Conservation (phyloP, 2,113 vertebrate species). For the Phylloscopus trochilus region DNA sequence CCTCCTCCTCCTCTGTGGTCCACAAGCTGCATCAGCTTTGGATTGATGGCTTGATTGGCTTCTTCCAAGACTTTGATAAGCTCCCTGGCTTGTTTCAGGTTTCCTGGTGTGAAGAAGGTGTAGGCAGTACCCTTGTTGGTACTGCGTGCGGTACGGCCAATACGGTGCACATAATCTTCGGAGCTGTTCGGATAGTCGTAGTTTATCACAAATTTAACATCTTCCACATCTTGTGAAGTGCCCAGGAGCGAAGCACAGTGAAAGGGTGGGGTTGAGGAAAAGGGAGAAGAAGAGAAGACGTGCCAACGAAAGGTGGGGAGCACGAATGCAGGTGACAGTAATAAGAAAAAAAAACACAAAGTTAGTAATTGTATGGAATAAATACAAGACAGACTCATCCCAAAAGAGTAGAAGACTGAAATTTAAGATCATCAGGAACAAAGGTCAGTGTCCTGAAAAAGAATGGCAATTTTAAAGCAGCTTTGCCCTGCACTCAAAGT, state of each 20-base stretch:
- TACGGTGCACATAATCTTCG: slow-evolving; percentile 96
- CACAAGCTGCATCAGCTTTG: slow-evolving; percentile 93
- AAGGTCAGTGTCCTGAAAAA: not conserved
- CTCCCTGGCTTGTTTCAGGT: slow-evolving; percentile 93
- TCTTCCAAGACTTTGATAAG: slow-evolving; percentile 94
- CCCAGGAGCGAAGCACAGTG: slow-evolving; percentile 63
- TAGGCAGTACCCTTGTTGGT: slow-evolving; percentile 99
- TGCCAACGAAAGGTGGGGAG: slow-evolving; percentile 80
- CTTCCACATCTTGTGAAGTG: slow-evolving; percentile 90
- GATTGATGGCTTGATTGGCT: slow-evolving; percentile 96
- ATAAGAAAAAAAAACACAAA: slow-evolving; percentile 76
- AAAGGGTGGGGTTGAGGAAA: slow-evolving; percentile 70
- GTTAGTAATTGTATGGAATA: slow-evolving; percentile 69
- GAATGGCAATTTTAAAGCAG: not conserved
- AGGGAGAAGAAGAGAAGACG: slow-evolving; percentile 75
- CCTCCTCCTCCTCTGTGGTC: slow-evolving; percentile 89
- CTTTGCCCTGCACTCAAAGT: slow-evolving; percentile 30
- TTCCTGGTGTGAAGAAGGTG: slow-evolving; percentile 98
- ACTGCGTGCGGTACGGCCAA: slow-evolving; percentile 95
- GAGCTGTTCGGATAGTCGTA: slow-evolving; percentile 99
- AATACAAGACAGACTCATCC: slow-evolving; percentile 78
- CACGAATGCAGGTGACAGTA: slow-evolving; percentile 81
- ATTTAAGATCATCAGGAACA: slow-evolving; percentile 3
- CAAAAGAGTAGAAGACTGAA: slow-evolving; percentile 76
- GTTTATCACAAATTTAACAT: slow-evolving; percentile 99